Percentiles rank a stretch among this genome's conserved stretches.
These are phyloP conservation scores for Marmota monax DNA, from an alignment of 2,113 vertebrate genomes.

Conservation along the genomic window DNA sequence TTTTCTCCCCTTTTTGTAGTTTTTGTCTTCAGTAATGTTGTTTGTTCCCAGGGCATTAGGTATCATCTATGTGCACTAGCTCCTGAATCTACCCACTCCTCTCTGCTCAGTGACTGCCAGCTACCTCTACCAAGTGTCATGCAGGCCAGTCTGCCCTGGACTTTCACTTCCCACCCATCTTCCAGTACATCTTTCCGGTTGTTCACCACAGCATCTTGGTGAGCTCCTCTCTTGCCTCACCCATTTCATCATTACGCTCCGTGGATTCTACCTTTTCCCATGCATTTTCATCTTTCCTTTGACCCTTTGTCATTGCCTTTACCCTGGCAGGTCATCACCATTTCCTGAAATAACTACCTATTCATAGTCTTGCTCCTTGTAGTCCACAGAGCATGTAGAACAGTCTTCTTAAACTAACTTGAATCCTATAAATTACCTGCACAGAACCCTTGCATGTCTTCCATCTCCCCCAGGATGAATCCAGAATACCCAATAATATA, in stretches of 20 bases:
- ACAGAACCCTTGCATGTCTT: neutral
- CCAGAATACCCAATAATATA: neutral
- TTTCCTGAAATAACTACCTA: neutral
- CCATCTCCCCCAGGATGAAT: neutral
- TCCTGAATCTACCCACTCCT: neutral
- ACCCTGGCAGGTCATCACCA: neutral
- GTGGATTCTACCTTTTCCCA: neutral
- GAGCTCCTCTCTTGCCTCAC: neutral
- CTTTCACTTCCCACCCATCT: neutral
- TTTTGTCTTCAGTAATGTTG: neutral
- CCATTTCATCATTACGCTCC: neutral
- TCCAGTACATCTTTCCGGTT: constrained; percentile 10
- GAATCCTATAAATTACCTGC: neutral
- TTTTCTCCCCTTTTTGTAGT: neutral
- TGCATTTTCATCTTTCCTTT: neutral
- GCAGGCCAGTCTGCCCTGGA: neutral
- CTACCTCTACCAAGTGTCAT: neutral
- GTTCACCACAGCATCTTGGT: neutral
- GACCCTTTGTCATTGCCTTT: neutral
- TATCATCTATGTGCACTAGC: neutral
- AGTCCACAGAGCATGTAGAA: neutral
- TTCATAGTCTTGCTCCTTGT: neutral
- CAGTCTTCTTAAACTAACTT: neutral
- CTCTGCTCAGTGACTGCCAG: neutral
- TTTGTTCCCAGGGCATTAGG: neutral